Evolutionary conservation across 2,888 invertebrate genomes (phyloP).

Genomic region (Cephus spinipes): DNA sequence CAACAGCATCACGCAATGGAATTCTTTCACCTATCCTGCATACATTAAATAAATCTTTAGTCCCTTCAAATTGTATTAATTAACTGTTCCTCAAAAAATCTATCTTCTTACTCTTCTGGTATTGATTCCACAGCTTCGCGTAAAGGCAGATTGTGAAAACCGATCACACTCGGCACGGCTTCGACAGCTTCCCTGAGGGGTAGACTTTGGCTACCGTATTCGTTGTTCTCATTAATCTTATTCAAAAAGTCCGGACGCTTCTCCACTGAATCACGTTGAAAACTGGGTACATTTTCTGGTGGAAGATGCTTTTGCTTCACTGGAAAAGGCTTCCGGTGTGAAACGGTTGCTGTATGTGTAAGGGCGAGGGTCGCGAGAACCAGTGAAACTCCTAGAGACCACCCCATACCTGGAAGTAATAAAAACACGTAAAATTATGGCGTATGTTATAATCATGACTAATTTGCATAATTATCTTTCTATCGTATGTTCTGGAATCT

Average conservation of each 20-base stretch:
- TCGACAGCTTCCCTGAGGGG: slow-evolving; percentile 84
- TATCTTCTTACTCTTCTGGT: slow-evolving; percentile 25
- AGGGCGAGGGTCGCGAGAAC: slow-evolving; percentile 45
- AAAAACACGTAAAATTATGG: neutral
- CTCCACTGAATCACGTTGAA: slow-evolving; percentile 68
- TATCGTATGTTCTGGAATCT: neutral
- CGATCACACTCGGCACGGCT: slow-evolving; percentile 48
- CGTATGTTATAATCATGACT: neutral
- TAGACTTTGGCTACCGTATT: slow-evolving; percentile 66
- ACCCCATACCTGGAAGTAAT: slow-evolving; percentile 39
- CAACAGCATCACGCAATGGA: slow-evolving; percentile 80
- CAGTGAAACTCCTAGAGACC: slow-evolving; percentile 40
- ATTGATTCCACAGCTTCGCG: slow-evolving; percentile 28
- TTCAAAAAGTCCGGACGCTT: slow-evolving; percentile 52
- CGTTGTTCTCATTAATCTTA: slow-evolving; percentile 31
- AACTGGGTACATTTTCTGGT: slow-evolving; percentile 53
- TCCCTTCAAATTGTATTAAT: neutral
- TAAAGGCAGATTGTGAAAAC: slow-evolving; percentile 27
- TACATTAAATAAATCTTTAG: neutral
- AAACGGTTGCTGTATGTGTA: slow-evolving; percentile 36
- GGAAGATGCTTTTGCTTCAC: slow-evolving; percentile 46
- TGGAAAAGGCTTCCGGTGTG: slow-evolving; percentile 45
- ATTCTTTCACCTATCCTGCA: slow-evolving; percentile 58
- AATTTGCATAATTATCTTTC: neutral
- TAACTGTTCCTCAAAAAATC: neutral